A percentile compares a stretch with the other conserved stretches of the same genome.
These are phyloP conservation scores for Limnephilus lunatus DNA, from an alignment of 2,888 invertebrate genomes.

Conservation along the genomic window DNA sequence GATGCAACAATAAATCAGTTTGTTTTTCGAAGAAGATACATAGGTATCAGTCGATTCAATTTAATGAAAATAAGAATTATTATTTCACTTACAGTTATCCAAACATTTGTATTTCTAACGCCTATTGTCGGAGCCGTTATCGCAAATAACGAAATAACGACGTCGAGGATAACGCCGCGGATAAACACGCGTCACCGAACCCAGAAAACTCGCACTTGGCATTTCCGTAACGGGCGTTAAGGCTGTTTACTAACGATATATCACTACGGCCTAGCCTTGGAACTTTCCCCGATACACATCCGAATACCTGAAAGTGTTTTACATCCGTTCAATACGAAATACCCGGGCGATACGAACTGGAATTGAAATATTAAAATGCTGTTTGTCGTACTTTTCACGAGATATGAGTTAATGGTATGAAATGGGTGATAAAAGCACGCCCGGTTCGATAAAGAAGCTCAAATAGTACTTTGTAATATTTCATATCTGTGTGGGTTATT, in stretches of 20 bases:
- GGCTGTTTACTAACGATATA: constrained; percentile 36
- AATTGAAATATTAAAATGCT: constrained; percentile 16
- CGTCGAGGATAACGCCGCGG: constrained; percentile 34
- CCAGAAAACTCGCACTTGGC: constrained; percentile 13
- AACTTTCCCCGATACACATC: neutral
- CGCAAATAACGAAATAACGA: constrained; percentile 29
- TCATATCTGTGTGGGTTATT: neutral
- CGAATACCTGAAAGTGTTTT: constrained; percentile 11
- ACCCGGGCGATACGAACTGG: neutral
- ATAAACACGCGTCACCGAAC: constrained; percentile 39
- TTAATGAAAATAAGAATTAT: neutral
- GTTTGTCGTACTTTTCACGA: constrained; percentile 9
- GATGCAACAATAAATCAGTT: neutral
- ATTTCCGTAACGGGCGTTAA: constrained; percentile 15
- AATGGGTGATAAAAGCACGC: neutral
- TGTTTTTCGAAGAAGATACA: neutral
- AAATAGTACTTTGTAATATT: neutral
- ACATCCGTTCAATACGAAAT: constrained; percentile 13
- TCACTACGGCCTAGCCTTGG: constrained; percentile 7
- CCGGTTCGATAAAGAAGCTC: neutral
- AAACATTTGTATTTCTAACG: constrained; percentile 27
- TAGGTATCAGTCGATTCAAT: neutral
- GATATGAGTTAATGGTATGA: constrained; percentile 16
- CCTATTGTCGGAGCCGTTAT: constrained; percentile 24
- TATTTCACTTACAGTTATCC: neutral